A percentile compares a stretch with the other conserved stretches of the same genome.
Evolutionary conservation across 2,113 vertebrate genomes (phyloP).

Genomic region (Sturnus vulgaris): DNA sequence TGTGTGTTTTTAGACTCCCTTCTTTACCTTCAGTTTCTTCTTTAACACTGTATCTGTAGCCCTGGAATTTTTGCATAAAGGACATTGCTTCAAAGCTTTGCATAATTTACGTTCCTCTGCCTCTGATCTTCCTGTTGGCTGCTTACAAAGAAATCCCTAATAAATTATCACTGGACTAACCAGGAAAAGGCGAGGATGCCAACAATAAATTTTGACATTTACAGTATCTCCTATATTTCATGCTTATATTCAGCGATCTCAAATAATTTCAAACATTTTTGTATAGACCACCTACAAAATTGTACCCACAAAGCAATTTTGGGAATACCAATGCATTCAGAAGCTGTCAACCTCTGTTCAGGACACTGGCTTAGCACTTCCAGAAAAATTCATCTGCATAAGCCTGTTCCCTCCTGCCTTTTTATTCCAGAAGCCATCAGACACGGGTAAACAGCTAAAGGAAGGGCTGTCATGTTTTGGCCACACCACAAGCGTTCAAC

Average conservation of each 20-base stretch:
- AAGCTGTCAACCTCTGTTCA: neutral
- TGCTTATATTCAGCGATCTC: neutral
- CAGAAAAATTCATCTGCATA: neutral
- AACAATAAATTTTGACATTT: neutral
- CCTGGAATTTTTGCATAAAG: neutral
- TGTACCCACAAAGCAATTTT: neutral
- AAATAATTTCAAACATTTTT: neutral
- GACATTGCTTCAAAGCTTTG: neutral
- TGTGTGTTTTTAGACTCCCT: neutral
- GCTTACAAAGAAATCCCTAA: neutral
- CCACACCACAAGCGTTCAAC: fast-evolving
- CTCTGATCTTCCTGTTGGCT: neutral
- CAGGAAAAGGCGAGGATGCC: neutral
- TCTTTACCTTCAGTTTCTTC: neutral
- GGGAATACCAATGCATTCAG: neutral
- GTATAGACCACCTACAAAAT: neutral
- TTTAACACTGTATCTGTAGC: neutral
- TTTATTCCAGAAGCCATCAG: neutral
- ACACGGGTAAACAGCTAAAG: neutral
- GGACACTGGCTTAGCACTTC: neutral
- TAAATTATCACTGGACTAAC: neutral
- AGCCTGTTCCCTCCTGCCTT: neutral
- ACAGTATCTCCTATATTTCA: neutral
- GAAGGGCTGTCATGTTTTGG: fast-evolving
- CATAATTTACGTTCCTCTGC: neutral